Conservation (phyloP, 2,888 invertebrate genomes). For the Limnephilus marmoratus region DNA sequence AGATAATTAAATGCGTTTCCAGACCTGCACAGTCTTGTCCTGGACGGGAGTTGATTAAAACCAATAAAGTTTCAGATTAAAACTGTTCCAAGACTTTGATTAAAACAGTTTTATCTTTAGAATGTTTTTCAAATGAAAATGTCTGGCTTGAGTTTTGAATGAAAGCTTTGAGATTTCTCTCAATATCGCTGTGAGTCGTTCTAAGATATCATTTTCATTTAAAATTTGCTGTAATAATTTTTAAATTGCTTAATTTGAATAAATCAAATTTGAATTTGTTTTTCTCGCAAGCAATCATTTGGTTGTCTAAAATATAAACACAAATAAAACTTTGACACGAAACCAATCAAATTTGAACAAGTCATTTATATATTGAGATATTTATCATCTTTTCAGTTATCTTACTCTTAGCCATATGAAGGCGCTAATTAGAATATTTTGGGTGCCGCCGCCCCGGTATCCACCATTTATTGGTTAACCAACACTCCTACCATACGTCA, state of each 20-base stretch:
- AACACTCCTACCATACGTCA: too few relatives aligned
- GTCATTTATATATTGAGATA: neutral
- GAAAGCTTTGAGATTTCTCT: neutral
- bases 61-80: neutral
- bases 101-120: neutral
- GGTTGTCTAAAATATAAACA: too few relatives aligned
- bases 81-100: constrained; percentile 10
- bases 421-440: too few relatives aligned
- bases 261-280: neutral
- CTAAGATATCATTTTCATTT: neutral
- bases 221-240: neutral
- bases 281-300: neutral
- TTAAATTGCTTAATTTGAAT: neutral
- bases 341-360: neutral
- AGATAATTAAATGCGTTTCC: constrained; percentile 3
- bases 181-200: neutral
- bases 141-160: neutral
- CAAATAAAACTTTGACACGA: too few relatives aligned
- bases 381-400: too few relatives aligned
- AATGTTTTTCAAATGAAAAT: neutral
- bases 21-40: neutral
- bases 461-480: too few relatives aligned
- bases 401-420: too few relatives aligned
- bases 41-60: neutral
- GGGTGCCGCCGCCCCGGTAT: too few relatives aligned